Evolutionary conservation across 2,113 vertebrate species (phyloP).

Genomic region (Saccopteryx bilineata): DNA sequence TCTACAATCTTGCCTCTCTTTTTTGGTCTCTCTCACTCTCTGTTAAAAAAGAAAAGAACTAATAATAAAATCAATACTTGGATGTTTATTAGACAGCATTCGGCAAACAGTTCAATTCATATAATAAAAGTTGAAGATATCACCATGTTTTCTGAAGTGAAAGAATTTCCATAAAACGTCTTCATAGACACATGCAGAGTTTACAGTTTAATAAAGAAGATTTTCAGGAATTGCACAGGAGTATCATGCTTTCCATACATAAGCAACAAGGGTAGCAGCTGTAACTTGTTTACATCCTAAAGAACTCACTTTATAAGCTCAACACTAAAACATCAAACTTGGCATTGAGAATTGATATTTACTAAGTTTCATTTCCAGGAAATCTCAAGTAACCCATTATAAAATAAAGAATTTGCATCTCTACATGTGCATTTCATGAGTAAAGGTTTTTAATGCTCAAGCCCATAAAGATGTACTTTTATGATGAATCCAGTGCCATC

Average conservation of each 20-base stretch:
- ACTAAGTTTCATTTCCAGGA: slow-evolving; percentile 20
- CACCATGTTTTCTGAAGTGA: not conserved
- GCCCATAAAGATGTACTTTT: not conserved
- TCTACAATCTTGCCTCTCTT: no score
- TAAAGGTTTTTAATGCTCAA: not conserved
- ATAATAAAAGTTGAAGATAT: not conserved
- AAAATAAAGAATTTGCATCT: slow-evolving; percentile 45
- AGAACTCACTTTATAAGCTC: slow-evolving; percentile 3
- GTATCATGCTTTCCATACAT: not conserved
- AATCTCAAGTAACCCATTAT: not conserved
- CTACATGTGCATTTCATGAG: not conserved
- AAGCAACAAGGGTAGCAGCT: slow-evolving; percentile 15
- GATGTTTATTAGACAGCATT: not conserved
- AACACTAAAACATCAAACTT: slow-evolving; percentile 55
- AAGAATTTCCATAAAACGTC: not conserved
- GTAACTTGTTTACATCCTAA: slow-evolving; percentile 33
- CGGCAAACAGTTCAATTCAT: not conserved
- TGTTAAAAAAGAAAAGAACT: not conserved
- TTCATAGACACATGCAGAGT: not conserved
- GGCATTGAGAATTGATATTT: not conserved
- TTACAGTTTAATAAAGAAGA: not conserved
- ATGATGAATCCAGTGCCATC: not conserved
- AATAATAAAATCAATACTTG: not conserved
- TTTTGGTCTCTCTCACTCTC: no score
- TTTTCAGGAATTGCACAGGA: not conserved